Evolutionary conservation across 2,797 vertebrate genomes (phyloP), one percentile per base, ranked within the genome.

Genomic region (Mus spretus): DNA sequence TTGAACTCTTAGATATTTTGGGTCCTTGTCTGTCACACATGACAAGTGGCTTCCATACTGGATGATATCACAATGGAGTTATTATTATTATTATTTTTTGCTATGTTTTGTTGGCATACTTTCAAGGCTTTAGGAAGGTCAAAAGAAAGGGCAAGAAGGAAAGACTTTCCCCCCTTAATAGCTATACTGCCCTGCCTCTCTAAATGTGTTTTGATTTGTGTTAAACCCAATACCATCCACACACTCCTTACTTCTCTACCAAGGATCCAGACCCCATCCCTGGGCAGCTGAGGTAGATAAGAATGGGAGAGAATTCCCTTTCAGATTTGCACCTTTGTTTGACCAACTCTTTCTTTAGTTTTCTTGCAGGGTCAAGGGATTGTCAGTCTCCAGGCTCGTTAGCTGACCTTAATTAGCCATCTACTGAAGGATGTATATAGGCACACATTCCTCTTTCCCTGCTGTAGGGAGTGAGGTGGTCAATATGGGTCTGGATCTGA

Each of bases 401-500:
- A 70, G 65, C 50, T n/a, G 65, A 83, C 1, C 28, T 65, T 0
- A 0, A 9, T 8, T 72, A n/a, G 12, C 34, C 61, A 31, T 90
- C 1, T 34, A 55, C 50, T 53, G 31, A 83, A 90, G 6, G 14
- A 24, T 72, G 55, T 15, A 28, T 14, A 47, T 79, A 89, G 94
- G 26, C 40, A 72, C n/a, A 70, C 0, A 0, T 72, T 80, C 91
- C 74, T 57, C 26, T 47, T 87, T 87, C 47, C n/a, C 14, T 94
- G 50, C 70, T 97, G 67, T n/a, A 0, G 87, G 96, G 96, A 92
- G 89, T 55, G 72, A 96, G 96, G 96, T 96, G 90, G 96, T 95
- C 95, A 40, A 0, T n/a, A 0, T 34, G n/a, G 81, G 89, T 97
- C 97, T 98, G 97, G 96, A 90, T 97, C 96, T 98, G 98, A 98